Percentiles rank a stretch among this genome's conserved stretches.
phyloP scores from a whole-genome alignment of 2,888 invertebrate genomes.

The Girardia tigrina region DNA sequence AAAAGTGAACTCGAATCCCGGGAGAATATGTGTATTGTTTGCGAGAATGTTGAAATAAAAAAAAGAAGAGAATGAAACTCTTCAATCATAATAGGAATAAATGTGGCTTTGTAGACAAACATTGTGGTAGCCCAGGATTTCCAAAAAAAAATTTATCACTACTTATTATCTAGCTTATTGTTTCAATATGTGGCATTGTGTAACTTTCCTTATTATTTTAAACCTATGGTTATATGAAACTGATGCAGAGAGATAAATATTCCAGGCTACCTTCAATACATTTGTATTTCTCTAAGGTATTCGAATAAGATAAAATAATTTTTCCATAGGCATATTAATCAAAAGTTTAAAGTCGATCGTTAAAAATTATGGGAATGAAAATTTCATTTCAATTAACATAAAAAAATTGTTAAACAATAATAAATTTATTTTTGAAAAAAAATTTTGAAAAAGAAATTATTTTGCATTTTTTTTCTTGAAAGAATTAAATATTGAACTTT shows the following conservation, averaged over 20 bases:
- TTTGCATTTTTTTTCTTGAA: neutral
- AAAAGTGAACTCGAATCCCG: neutral
- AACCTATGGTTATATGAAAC: neutral
- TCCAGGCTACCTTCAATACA: neutral
- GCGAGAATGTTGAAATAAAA: neutral
- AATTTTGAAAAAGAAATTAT: neutral
- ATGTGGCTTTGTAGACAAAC: neutral
- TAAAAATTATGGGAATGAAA: no score
- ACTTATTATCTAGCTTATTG: neutral
- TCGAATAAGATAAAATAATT: neutral
- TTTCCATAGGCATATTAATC: neutral
- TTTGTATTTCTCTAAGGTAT: neutral
- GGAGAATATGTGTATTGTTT: neutral
- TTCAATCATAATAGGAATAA: neutral
- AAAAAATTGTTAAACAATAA: no score
- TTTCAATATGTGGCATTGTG: neutral
- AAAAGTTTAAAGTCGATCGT: neutral
- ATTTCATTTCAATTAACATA: no score
- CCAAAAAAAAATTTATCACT: neutral
- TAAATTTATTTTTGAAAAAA: neutral
- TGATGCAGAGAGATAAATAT: neutral
- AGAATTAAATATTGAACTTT: no score
- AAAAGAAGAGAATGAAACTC: neutral
- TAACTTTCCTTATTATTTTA: neutral
- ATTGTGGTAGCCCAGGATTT: neutral